phyloP scores from a whole-genome alignment of 2,113 vertebrate genomes.

The Noturus placidus region DNA sequence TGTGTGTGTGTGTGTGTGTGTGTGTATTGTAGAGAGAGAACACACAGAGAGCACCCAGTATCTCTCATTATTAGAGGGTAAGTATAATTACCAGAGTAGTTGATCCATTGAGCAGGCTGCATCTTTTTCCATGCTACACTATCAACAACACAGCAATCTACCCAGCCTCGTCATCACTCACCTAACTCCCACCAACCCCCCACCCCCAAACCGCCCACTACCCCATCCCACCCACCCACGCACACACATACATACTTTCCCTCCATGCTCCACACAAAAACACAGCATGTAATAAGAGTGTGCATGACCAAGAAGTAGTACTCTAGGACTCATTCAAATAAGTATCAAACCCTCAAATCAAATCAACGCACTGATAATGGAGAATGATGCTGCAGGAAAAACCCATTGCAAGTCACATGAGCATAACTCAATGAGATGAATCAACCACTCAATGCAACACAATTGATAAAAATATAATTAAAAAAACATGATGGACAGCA shows the following conservation, averaged over 20 bases:
- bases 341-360: constrained; percentile 36
- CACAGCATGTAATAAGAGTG: background rate
- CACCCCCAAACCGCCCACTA: constrained; percentile 43
- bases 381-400: constrained; percentile 40
- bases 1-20: background rate
- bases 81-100: constrained; percentile 36
- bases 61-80: constrained; percentile 24
- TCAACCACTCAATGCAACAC: background rate
- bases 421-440: constrained; percentile 22
- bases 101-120: constrained; percentile 27
- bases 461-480: background rate
- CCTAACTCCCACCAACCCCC: background rate
- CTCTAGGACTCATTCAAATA: constrained; percentile 30
- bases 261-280: background rate
- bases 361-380: constrained; percentile 42
- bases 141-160: constrained; percentile 58
- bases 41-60: background rate
- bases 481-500: background rate
- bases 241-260: constrained; percentile 45
- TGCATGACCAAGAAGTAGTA: constrained; percentile 40
- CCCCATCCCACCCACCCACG: constrained; percentile 60
- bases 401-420: background rate
- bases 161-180: constrained; percentile 60
- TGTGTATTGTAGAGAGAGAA: background rate
- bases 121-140: constrained; percentile 60